Percentiles rank a stretch among this genome's conserved stretches.
Conservation (phyloP, 2,888 invertebrate species). For the Drosophila pseudotalamancana region DNA sequence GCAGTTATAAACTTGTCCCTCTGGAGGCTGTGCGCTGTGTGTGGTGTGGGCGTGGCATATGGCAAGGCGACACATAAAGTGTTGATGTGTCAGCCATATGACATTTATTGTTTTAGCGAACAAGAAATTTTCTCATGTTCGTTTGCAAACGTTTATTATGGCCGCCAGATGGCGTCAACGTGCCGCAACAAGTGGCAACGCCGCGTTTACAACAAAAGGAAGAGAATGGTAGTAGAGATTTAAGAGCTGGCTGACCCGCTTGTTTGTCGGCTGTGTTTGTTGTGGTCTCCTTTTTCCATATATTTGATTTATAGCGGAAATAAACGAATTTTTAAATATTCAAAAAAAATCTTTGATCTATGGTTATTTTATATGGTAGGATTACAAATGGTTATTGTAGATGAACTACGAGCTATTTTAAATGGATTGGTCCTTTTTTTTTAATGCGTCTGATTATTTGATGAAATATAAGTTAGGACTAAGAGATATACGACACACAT, state of each 20-base stretch:
- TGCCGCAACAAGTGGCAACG: constrained; percentile 60
- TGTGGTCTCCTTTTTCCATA: constrained; percentile 14
- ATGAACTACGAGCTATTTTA: constrained; percentile 9
- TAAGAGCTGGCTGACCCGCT: constrained; percentile 23
- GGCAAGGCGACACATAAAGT: constrained; percentile 70
- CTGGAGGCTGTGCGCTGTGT: not conserved
- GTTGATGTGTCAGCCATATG: constrained; percentile 79
- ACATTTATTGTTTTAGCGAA: constrained; percentile 67
- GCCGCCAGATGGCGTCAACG: constrained; percentile 66
- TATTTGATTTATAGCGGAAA: constrained; percentile 39
- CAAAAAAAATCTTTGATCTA: constrained; percentile 6
- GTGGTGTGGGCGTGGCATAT: constrained; percentile 28
- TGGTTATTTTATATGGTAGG: constrained; percentile 2
- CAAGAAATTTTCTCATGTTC: constrained; percentile 17
- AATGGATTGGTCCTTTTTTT: not conserved
- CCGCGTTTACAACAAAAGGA: not conserved
- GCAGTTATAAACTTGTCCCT: not conserved
- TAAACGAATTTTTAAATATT: not conserved
- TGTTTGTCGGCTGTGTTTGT: constrained; percentile 1
- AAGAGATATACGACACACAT: not conserved
- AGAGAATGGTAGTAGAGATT: not conserved
- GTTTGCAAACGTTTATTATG: constrained; percentile 56
- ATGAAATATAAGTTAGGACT: not conserved
- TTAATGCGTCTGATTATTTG: not conserved
- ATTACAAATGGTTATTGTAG: not conserved